Conservation (phyloP, 2,888 invertebrate species). For the Tortrix viridana region DNA sequence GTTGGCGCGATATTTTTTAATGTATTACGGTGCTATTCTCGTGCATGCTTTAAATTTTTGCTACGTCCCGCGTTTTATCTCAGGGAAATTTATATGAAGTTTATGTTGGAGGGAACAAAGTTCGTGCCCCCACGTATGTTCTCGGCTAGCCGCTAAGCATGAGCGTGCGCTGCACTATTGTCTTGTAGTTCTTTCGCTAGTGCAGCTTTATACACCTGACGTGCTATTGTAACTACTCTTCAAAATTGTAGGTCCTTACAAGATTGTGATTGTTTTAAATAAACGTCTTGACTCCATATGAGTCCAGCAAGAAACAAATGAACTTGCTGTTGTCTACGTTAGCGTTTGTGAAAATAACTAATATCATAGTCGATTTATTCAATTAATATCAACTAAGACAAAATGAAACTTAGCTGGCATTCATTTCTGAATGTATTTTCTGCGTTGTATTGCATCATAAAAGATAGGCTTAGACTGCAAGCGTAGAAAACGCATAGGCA, state of each 20-base stretch:
- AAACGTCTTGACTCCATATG: too few species aligned
- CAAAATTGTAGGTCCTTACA: too few species aligned
- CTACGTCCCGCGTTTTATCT: conserved; percentile 23
- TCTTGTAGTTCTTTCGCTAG: background rate
- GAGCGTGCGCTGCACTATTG: conserved; percentile 9
- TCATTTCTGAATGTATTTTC: too few species aligned
- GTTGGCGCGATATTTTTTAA: conserved; percentile 27
- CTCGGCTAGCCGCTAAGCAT: conserved; percentile 11
- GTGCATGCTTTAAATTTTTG: conserved; percentile 16
- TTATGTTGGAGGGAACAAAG: conserved; percentile 17
- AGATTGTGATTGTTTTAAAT: too few species aligned
- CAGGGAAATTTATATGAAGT: conserved; percentile 21
- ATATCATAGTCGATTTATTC: too few species aligned
- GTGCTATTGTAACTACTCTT: background rate
- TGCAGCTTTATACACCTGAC: conserved; percentile 18
- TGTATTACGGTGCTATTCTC: background rate
- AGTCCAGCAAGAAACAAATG: background rate
- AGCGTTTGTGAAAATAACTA: too few species aligned
- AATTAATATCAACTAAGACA: too few species aligned
- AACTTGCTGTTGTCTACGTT: background rate
- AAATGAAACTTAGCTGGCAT: too few species aligned
- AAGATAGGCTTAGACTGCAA: too few species aligned
- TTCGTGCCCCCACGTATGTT: background rate
- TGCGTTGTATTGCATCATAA: too few species aligned
- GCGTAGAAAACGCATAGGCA: too few species aligned